phyloP scores from a whole-genome alignment of 1,140 invertebrate genomes.

The Melitaea cinxia region DNA sequence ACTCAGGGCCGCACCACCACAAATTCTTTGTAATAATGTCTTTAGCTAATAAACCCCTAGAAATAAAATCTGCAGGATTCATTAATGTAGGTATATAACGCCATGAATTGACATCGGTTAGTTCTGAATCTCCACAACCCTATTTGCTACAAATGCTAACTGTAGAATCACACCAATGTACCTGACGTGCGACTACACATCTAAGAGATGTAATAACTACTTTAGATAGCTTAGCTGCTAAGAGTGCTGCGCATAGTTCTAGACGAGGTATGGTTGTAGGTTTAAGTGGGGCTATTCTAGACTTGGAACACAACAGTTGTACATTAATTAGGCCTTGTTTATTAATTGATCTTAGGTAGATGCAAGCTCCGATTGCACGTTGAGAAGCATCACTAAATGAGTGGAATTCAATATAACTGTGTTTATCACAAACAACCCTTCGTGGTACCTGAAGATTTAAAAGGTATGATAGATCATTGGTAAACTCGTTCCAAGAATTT shows the following conservation, averaged over 20 bases:
- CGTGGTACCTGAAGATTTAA: neutral
- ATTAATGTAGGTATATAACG: neutral
- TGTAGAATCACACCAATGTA: neutral
- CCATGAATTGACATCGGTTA: neutral
- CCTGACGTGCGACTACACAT: neutral
- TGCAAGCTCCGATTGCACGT: neutral
- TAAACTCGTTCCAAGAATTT: too few species aligned
- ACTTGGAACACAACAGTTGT: slow-evolving; percentile 30
- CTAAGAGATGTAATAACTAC: neutral
- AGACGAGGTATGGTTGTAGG: slow-evolving; percentile 35
- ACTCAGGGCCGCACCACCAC: neutral
- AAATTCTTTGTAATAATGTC: neutral
- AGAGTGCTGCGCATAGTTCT: slow-evolving; percentile 38
- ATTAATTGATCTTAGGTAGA: neutral
- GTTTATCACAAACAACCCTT: neutral
- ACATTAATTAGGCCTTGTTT: slow-evolving; percentile 21
- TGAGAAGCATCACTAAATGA: neutral
- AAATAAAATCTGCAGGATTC: neutral
- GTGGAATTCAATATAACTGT: neutral
- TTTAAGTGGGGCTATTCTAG: slow-evolving; percentile 35
- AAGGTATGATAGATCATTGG: neutral
- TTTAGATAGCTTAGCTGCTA: slow-evolving; percentile 16
- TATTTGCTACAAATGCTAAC: neutral
- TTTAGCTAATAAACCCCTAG: neutral
- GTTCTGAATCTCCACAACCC: neutral